A percentile compares a stretch with the other conserved stretches of the same genome.
Conservation (phyloP, 2,797 vertebrate species). For the Peromyscus eremicus region DNA sequence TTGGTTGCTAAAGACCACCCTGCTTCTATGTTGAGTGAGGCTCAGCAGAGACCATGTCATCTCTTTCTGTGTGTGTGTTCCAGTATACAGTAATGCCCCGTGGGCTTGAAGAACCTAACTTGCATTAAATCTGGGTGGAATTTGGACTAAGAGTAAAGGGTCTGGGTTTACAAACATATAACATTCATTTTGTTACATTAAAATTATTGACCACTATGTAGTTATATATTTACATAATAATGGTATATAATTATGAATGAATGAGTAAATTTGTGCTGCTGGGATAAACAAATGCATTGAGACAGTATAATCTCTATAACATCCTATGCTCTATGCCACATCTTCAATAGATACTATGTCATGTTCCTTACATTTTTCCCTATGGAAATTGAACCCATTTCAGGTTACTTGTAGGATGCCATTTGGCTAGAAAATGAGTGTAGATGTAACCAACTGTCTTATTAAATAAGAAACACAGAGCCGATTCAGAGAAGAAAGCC, state of each 20-base stretch:
- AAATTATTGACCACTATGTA: neutral
- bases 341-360: neutral
- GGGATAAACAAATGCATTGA: neutral
- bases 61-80: neutral
- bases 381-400: neutral
- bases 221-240: neutral
- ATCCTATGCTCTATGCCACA: neutral
- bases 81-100: neutral
- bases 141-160: neutral
- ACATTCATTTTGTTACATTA: neutral
- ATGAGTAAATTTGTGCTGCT: neutral
- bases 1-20: neutral
- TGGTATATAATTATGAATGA: neutral
- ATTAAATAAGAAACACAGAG: too few species aligned
- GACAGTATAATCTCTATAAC: neutral
- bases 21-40: neutral
- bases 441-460: too few species aligned
- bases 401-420: neutral
- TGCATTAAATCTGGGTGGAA: neutral
- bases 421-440: slow-evolving; percentile 16
- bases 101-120: slow-evolving; percentile 11
- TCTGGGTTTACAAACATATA: neutral
- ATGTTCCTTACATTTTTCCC: neutral
- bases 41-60: neutral
- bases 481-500: too few species aligned